Conservation (phyloP, 2,113 vertebrate species). For the Gopherus evgoodei region DNA sequence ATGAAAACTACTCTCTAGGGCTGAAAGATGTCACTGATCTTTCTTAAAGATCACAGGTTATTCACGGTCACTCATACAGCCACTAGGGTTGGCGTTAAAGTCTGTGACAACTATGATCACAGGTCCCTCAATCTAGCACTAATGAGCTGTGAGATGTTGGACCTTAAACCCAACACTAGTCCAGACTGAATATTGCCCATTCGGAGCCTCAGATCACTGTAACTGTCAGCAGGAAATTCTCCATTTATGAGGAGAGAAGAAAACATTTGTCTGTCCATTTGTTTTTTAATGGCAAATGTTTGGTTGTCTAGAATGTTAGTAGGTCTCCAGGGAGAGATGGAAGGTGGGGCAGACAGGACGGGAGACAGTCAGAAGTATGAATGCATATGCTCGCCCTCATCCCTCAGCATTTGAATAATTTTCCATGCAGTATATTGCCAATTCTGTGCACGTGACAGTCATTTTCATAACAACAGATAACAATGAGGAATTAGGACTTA, state of each 20-base stretch:
- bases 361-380: rapidly evolving
- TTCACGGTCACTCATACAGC: background rate
- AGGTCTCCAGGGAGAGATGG: background rate
- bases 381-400: background rate
- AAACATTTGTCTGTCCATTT: background rate
- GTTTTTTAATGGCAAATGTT: background rate
- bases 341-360: background rate
- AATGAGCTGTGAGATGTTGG: background rate
- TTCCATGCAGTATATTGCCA: background rate
- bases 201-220: background rate
- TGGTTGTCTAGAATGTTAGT: background rate
- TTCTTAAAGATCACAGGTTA: background rate
- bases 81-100: background rate
- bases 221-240: background rate
- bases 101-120: background rate
- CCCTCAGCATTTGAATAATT: background rate
- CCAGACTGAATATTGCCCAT: background rate
- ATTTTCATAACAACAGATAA: background rate
- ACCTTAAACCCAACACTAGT: background rate
- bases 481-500: background rate
- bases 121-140: background rate
- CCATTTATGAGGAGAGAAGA: background rate
- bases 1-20: background rate
- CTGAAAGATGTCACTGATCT: background rate
- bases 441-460: background rate